Evolutionary conservation across 2,113 vertebrate genomes (phyloP).

Genomic region (Lasiurus cinereus): DNA sequence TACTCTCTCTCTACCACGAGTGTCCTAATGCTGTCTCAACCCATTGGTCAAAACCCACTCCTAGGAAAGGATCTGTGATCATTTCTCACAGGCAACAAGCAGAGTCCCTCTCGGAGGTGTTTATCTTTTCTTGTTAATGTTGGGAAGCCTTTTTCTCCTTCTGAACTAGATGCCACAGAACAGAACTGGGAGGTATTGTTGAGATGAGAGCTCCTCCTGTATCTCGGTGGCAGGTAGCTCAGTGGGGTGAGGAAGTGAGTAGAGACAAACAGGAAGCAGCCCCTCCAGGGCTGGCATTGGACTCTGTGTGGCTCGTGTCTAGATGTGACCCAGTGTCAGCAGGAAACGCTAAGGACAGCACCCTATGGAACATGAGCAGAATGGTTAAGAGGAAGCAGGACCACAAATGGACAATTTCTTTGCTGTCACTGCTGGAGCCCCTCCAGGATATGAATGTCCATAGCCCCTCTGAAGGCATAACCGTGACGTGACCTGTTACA

Average conservation of each 20-base stretch:
- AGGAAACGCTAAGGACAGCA: neutral
- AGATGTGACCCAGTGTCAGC: neutral
- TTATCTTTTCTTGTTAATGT: constrained; percentile 18
- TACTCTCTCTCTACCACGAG: neutral
- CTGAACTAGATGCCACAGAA: neutral
- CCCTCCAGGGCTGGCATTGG: neutral
- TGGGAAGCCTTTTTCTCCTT: constrained; percentile 1
- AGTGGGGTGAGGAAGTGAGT: neutral
- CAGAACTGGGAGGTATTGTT: neutral
- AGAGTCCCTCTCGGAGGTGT: neutral
- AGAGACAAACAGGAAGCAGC: neutral
- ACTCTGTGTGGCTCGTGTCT: neutral
- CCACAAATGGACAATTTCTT: neutral
- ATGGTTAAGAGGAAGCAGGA: neutral
- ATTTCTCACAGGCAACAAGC: neutral
- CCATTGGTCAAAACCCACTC: neutral
- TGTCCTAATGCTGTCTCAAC: neutral
- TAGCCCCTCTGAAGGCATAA: neutral
- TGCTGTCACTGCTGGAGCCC: neutral
- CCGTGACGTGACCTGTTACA: neutral
- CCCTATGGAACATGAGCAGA: neutral
- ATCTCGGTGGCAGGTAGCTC: neutral
- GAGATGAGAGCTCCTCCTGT: neutral
- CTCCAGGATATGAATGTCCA: neutral
- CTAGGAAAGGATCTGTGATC: neutral